Percentiles rank a stretch among this genome's conserved stretches.
Evolutionary conservation across 1,140 invertebrate genomes (phyloP).

Genomic region (Drosophila kanapiae): DNA sequence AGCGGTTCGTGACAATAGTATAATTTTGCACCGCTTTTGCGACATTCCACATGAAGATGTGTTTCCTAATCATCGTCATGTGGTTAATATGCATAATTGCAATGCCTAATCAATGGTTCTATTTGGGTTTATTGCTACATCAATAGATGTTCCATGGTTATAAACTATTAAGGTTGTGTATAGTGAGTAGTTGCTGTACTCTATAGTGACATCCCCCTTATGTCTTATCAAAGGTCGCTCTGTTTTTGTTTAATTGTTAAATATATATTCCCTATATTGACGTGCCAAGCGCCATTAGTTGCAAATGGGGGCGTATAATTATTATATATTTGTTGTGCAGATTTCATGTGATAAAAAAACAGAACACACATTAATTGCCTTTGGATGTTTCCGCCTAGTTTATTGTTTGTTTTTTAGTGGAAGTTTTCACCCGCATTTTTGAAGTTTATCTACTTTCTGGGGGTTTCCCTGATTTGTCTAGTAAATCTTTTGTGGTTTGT

Average conservation of each 20-base stretch:
- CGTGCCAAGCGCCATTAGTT: constrained; percentile 41
- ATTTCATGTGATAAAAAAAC: constrained; percentile 23
- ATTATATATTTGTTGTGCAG: constrained; percentile 10
- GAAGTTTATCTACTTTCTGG: background rate
- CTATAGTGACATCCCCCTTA: background rate
- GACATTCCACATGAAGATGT: constrained; percentile 5
- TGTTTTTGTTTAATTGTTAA: constrained; percentile 1
- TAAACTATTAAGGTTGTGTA: background rate
- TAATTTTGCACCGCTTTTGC: constrained; percentile 23
- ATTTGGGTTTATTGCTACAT: constrained; percentile 3
- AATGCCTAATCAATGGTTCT: background rate
- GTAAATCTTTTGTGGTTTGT: no score
- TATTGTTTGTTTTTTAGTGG: background rate
- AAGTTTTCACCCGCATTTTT: constrained; percentile 9
- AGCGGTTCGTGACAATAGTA: constrained; percentile 4
- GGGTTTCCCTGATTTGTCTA: background rate
- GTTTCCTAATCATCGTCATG: constrained; percentile 46
- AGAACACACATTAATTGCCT: background rate
- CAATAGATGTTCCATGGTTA: background rate
- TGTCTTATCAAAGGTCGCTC: constrained; percentile 8
- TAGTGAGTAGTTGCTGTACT: background rate
- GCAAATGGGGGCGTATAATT: constrained; percentile 34
- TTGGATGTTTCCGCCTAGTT: background rate
- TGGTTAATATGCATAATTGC: background rate
- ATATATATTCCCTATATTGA: background rate